Evolutionary conservation across 2,113 vertebrate species (phyloP), one percentile per base, ranked within the genome.

Genomic region (Triplophysa dalaica): DNA sequence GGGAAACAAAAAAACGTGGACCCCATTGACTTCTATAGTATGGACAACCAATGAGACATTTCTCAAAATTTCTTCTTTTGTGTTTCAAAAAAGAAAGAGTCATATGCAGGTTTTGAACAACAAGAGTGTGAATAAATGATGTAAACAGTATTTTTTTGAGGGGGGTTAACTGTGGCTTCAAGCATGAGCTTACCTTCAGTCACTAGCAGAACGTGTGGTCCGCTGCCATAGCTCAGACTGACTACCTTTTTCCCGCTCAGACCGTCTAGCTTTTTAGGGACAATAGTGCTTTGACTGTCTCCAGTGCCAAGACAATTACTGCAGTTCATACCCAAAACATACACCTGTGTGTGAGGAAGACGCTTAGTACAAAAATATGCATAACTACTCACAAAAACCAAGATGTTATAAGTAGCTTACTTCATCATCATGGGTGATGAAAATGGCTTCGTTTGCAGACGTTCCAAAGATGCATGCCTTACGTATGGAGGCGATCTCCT

Each of bases 241-340:
- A 92, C 92, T 88, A 98, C 95, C 90, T 98, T 98, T 90, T 94
- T 98, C 74, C 96, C 95, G 63, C 94, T 95, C 80, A 99, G 93
- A 62, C 90, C 89, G 88, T 98, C 97, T 83, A 99, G 88, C 87
- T 96, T 98, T 91, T 97, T 98, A 78, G 97, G 96, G 26, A 94
- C 87, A 61, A 99, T 95, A 26, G 93, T 95, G 91, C 96, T 98
- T 84, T 94, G 95, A 87, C 94, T 97, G 91, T 99, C 98, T 81
- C 97, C 96, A 61, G 95, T 98, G 75, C 98, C 97, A 87, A 99
- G 89, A 84, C 96, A 99, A 91, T 96, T 98, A 86, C 95, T 98
- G 88, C 95, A 98, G 91, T 99, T 99, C 87, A 98, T 83, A 41
- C 98, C 98, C 88, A 99, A 94, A 68, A 95, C 96, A 88, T 92